Evolutionary conservation across 2,113 vertebrate species (phyloP).

Genomic region (Lepidothrix coronata): DNA sequence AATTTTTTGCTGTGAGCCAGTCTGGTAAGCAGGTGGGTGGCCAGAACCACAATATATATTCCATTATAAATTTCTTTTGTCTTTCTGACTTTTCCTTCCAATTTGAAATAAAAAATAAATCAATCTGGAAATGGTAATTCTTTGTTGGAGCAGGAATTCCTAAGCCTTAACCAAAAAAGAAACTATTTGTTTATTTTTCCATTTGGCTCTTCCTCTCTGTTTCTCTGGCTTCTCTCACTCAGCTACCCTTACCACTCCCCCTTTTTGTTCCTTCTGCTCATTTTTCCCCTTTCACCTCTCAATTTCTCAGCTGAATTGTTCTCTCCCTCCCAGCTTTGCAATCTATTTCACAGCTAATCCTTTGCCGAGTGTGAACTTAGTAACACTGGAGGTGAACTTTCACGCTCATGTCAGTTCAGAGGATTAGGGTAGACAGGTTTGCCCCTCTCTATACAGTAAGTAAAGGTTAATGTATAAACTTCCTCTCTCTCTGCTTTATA

Average conservation of each 20-base stretch:
- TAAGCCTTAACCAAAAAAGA: constrained; percentile 33
- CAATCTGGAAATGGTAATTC: constrained; percentile 34
- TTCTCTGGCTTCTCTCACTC: constrained; percentile 29
- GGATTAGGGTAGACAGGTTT: constrained; percentile 1
- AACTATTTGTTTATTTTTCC: constrained; percentile 51
- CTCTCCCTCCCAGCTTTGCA: constrained; percentile 1
- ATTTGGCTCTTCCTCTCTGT: constrained; percentile 18
- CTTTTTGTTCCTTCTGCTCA: constrained; percentile 9
- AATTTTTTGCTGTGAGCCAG: not conserved
- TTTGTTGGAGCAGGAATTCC: constrained; percentile 22
- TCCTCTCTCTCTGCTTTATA: constrained; percentile 14
- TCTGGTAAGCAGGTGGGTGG: constrained; percentile 15
- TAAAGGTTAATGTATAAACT: constrained; percentile 26
- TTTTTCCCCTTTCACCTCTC: constrained; percentile 11
- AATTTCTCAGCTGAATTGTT: not conserved
- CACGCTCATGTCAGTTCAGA: not conserved
- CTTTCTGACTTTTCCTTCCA: constrained; percentile 16
- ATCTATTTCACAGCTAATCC: constrained; percentile 25
- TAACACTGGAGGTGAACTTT: constrained; percentile 27
- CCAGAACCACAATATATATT: constrained; percentile 2
- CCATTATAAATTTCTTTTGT: not conserved
- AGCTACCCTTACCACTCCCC: not conserved
- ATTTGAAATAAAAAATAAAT: constrained; percentile 18
- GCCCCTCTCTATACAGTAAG: not conserved
- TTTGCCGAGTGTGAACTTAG: not conserved